A percentile compares a stretch with the other conserved stretches of the same genome.
phyloP scores from a whole-genome alignment of 1,140 invertebrate genomes.

The Drosophila mojavensis region DNA sequence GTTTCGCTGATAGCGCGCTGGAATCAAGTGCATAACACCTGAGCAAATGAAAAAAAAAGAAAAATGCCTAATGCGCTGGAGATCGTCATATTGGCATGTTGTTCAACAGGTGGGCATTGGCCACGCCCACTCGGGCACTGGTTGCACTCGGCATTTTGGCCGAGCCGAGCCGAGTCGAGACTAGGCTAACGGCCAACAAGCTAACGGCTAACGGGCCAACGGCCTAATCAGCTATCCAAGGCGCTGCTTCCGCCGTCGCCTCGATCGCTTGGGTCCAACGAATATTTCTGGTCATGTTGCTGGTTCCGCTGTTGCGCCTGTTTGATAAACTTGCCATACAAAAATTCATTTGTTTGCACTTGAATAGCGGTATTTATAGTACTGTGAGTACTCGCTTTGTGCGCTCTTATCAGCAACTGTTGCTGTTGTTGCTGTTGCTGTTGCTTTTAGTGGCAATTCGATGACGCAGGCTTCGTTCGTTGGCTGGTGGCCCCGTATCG shows the following conservation, averaged over 20 bases:
- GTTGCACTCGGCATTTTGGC: conserved; percentile 72
- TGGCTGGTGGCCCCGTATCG: conserved; percentile 22
- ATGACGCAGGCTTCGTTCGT: conserved; percentile 29
- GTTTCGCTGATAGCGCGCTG: conserved; percentile 65
- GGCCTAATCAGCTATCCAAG: no score
- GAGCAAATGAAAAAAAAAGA: conserved; percentile 75
- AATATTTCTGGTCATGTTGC: conserved; percentile 14
- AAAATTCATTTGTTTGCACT: conserved; percentile 70
- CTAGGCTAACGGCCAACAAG: conserved; percentile 36
- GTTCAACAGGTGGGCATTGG: conserved; percentile 62
- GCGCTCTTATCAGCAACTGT: conserved; percentile 9
- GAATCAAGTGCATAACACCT: conserved; percentile 80
- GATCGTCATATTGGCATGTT: conserved; percentile 61
- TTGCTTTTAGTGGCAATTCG: neutral
- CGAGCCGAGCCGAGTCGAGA: neutral
- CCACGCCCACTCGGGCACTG: conserved; percentile 58
- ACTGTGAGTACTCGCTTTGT: conserved; percentile 23
- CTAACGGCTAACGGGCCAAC: conserved; percentile 24
- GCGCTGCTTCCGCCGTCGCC: conserved; percentile 61
- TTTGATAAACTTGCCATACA: conserved; percentile 38
- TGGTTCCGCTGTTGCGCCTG: conserved; percentile 33
- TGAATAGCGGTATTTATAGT: conserved; percentile 71
- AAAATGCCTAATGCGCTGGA: conserved; percentile 49
- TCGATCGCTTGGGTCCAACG: conserved; percentile 43
- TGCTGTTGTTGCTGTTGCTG: neutral